These are phyloP conservation scores for Oscheius sp. DNA, from an alignment of 2,888 invertebrate species.

Conservation along the genomic window DNA sequence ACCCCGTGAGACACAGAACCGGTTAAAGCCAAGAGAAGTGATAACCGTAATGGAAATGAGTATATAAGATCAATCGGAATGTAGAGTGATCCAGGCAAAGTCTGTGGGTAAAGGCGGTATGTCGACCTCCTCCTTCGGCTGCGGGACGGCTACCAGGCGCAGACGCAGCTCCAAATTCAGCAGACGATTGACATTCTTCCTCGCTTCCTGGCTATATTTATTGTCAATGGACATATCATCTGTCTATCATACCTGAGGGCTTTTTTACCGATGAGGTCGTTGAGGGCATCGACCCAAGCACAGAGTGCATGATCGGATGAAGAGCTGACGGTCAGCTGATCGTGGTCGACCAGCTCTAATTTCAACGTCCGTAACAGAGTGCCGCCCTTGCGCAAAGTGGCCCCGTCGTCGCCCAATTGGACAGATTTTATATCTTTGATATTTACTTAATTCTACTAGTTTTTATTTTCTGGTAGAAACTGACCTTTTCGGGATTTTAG, in stretches of 20 bases:
- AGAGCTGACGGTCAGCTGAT: neutral
- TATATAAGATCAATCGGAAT: neutral
- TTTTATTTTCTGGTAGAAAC: neutral
- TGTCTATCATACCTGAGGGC: slow-evolving; percentile 78
- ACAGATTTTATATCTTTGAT: slow-evolving; percentile 50
- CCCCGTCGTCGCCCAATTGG: slow-evolving; percentile 45
- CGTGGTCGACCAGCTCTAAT: slow-evolving; percentile 1
- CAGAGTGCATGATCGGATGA: slow-evolving; percentile 19
- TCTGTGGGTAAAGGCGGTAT: slow-evolving; percentile 92
- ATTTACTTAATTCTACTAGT: slow-evolving; percentile 36
- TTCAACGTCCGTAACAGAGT: slow-evolving; percentile 3
- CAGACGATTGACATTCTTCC: slow-evolving; percentile 80
- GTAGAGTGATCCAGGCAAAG: slow-evolving; percentile 77
- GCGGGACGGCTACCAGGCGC: slow-evolving; percentile 90
- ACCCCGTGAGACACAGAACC: neutral
- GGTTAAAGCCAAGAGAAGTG: neutral
- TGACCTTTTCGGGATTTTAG: slow-evolving; percentile 29
- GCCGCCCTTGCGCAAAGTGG: slow-evolving; percentile 28
- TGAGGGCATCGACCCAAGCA: slow-evolving; percentile 92
- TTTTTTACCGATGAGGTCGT: slow-evolving; percentile 84
- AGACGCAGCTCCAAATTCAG: slow-evolving; percentile 96
- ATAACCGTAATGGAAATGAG: neutral
- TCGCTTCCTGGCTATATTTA: slow-evolving; percentile 17
- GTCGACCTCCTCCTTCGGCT: slow-evolving; percentile 86
- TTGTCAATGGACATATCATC: too few species aligned